Percentiles rank a stretch among this genome's conserved stretches.
phyloP scores from a whole-genome alignment of 2,797 vertebrate species.

The Halcyon smyrnensis region DNA sequence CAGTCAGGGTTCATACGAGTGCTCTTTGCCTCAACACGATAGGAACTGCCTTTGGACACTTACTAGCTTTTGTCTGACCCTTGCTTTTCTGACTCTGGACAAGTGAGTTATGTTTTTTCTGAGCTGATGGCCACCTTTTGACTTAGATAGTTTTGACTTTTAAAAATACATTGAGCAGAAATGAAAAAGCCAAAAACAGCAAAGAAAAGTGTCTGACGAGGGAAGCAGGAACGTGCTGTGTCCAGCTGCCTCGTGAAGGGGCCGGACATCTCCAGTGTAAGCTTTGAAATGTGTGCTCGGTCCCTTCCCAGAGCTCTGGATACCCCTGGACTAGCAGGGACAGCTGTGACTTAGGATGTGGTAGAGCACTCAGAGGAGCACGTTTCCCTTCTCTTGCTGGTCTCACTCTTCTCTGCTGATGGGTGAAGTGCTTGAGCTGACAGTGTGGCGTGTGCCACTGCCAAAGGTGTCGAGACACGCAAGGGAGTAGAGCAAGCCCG shows the following conservation, averaged over 20 bases:
- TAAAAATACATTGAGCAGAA: neutral
- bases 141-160: neutral
- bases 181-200: neutral
- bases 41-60: neutral
- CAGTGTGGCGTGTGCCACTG: neutral
- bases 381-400: neutral
- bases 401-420: neutral
- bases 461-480: neutral
- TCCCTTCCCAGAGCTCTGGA: neutral
- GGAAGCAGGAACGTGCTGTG: neutral
- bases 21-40: neutral
- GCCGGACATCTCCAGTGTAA: neutral
- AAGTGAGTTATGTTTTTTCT: neutral
- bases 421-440: neutral
- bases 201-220: neutral
- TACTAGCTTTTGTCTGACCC: neutral
- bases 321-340: fast-evolving
- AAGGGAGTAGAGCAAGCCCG: neutral
- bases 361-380: neutral
- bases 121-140: neutral
- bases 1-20: neutral
- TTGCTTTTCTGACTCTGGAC: neutral
- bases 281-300: fast-evolving
- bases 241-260: neutral
- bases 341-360: neutral